Conservation (phyloP, 2,113 vertebrate genomes). For the Pterocles orientalis region DNA sequence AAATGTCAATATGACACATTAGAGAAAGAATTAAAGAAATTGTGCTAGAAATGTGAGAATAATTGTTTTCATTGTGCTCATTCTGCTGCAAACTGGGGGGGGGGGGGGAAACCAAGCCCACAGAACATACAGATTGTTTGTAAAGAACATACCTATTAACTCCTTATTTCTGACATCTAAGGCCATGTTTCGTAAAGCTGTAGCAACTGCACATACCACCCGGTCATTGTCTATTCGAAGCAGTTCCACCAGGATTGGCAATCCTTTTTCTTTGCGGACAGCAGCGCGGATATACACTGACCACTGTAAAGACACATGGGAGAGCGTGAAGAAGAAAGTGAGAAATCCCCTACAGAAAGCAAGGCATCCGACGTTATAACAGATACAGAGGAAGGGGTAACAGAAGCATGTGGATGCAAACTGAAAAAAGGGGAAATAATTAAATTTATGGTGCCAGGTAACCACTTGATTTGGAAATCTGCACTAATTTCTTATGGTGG, state of each 20-base stretch:
- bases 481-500: neutral
- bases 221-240: slow-evolving; percentile 98
- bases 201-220: slow-evolving; percentile 97
- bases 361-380: neutral
- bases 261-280: slow-evolving; percentile 97
- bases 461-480: neutral
- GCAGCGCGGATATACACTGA: slow-evolving; percentile 97
- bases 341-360: neutral
- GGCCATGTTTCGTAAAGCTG: slow-evolving; percentile 98
- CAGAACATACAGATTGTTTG: neutral
- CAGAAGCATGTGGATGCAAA: neutral
- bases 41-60: neutral
- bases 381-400: neutral
- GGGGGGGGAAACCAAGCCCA: neutral
- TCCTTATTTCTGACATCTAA: slow-evolving; percentile 99
- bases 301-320: slow-evolving; percentile 81
- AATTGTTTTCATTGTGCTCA: neutral
- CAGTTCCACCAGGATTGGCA: slow-evolving; percentile 96
- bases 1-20: neutral
- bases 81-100: neutral
- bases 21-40: neutral
- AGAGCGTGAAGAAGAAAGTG: neutral
- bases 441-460: neutral
- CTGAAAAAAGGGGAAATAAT: neutral
- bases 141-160: slow-evolving; percentile 88